Base-by-base conservation (phyloP, 2,888 invertebrate genomes). In the Pomacea canaliculata region DNA sequence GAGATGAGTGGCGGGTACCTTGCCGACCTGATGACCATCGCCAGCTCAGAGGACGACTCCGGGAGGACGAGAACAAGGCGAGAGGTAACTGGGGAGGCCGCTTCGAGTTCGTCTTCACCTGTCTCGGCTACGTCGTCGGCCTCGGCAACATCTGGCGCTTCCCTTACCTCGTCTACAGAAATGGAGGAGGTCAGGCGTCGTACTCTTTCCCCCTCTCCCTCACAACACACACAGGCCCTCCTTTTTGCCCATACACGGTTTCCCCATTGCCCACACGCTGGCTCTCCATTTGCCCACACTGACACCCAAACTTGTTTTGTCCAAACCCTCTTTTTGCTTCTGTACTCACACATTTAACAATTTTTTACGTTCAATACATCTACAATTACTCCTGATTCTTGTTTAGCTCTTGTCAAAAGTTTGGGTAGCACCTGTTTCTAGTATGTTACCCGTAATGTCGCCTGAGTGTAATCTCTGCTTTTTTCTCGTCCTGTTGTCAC, bases 21-120 rank as follows among this genome's bases (percentile, higher is more conserved):
- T 73, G 84, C 86, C 9, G 88, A 86, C 71, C 77, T 86, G 75
- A 82, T 85, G 77, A 85, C 86, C 2, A 73, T 86, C n/a, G 82
- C 84, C 67, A 87, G 86, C 76, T 81, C 84, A 0, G 86, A 87
- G 69, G 84, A 84, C 10, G 86, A 85, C 63, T 70, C 73, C 4
- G 77, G 71, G 75, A 73, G 23, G 79, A 78, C 37, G 81, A 81
- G 69, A 82, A 81, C 75, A 80, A 81, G 65, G 76, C 71, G 16
- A 78, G 81, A 19, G 78, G 79, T 23, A 79, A 83, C 79, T 81
- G 83, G 81, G 72, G 73, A 19, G 80, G 80, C 13, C 76, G 77
- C 13, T 51, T 81, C 27, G 80, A 81, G 74, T 83, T 81, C 65
- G 81, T 82, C 70, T 76, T 82, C 23, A 79, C 82, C 56, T 79